phyloP scores from a whole-genome alignment of 1,140 invertebrate genomes.

The Hormaphis cornu region DNA sequence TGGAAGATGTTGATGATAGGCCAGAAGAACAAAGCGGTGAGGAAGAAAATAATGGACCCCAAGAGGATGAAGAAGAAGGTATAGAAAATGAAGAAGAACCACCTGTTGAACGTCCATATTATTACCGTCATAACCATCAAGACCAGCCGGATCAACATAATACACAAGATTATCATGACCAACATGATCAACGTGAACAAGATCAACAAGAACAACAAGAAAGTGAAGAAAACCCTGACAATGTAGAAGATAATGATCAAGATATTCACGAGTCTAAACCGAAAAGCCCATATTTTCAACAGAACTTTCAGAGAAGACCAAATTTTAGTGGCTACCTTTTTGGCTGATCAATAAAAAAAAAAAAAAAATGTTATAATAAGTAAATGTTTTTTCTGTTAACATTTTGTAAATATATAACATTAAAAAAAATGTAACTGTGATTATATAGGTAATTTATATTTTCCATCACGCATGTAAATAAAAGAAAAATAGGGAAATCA shows the following conservation, averaged over 20 bases:
- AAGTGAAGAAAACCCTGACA: conserved; percentile 10
- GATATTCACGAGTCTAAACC: background rate
- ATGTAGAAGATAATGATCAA: conserved; percentile 10
- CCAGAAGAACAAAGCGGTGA: conserved; percentile 18
- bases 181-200: background rate
- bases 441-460: background rate
- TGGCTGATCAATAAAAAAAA: background rate
- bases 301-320: background rate
- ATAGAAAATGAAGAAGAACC: background rate
- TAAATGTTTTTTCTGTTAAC: background rate
- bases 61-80: background rate
- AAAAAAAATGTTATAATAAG: background rate
- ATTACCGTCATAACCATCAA: too few species aligned
- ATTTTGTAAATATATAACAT: conserved; percentile 5
- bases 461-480: background rate
- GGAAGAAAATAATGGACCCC: background rate
- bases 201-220: background rate
- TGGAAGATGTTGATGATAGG: background rate
- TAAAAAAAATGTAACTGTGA: background rate
- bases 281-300: background rate
- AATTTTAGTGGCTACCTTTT: background rate
- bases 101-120: background rate
- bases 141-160: too few species aligned
- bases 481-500: background rate
- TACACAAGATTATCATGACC: too few species aligned